Evolutionary conservation across 2,797 vertebrate species (phyloP).

Genomic region (Poecile montanus): DNA sequence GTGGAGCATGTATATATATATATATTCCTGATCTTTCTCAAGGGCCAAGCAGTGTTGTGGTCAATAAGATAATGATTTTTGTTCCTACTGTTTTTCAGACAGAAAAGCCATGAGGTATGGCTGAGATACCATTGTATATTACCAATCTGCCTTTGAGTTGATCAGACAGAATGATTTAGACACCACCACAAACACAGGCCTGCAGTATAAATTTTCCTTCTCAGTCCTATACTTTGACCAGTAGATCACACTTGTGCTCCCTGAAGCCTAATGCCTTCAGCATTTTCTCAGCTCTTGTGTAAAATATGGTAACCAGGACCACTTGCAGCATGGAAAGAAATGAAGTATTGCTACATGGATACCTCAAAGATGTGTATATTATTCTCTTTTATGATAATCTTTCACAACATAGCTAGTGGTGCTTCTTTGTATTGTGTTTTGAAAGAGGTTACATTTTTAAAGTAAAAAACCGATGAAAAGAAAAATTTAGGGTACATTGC

Average conservation of each 20-base stretch:
- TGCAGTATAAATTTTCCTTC: background rate
- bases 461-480: background rate
- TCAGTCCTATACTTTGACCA: background rate
- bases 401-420: background rate
- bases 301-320: background rate
- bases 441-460: background rate
- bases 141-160: background rate
- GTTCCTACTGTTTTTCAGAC: background rate
- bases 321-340: background rate
- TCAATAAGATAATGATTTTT: slow-evolving; percentile 3
- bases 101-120: background rate
- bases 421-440: background rate
- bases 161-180: background rate
- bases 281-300: background rate
- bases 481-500: background rate
- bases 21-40: background rate
- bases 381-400: background rate
- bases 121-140: background rate
- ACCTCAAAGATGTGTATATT: background rate
- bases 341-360: background rate
- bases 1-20: background rate
- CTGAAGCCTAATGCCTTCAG: background rate
- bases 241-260: background rate
- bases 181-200: background rate
- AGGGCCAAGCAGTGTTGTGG: background rate